Evolutionary conservation across 2,888 invertebrate species (phyloP).

Genomic region (Marasmarcha lunaedactyla): DNA sequence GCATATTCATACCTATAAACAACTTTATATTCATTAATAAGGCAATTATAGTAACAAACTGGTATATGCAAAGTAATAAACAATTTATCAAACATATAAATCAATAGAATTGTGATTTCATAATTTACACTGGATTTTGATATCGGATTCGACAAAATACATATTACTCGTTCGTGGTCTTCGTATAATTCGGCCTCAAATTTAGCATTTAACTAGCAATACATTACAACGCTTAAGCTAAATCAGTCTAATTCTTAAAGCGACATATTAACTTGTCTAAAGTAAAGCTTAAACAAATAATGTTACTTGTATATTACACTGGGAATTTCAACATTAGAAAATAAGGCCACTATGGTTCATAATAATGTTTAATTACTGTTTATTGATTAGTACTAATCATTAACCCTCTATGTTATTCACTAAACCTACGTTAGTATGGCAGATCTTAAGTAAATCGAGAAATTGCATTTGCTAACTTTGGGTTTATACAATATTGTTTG

Average conservation of each 20-base stretch:
- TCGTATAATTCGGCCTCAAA: constrained; percentile 44
- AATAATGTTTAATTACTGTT: background rate
- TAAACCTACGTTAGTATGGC: constrained; percentile 39
- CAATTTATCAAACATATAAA: no score
- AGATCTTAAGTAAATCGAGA: constrained; percentile 20
- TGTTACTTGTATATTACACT: constrained; percentile 44
- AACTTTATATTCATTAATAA: constrained; percentile 1
- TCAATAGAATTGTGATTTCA: no score
- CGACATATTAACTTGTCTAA: constrained; percentile 57
- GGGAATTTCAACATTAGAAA: constrained; percentile 37
- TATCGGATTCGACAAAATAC: no score
- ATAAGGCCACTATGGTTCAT: constrained; percentile 48
- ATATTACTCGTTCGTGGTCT: constrained; percentile 36
- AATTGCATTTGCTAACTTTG: background rate
- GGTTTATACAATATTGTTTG: constrained; percentile 15
- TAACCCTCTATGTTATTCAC: constrained; percentile 19
- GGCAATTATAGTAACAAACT: background rate
- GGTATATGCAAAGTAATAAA: no score
- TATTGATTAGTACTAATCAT: background rate
- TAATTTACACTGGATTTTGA: no score
- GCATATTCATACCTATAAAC: constrained; percentile 1
- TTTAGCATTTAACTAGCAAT: constrained; percentile 45
- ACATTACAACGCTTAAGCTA: constrained; percentile 65
- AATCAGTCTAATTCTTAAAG: constrained; percentile 71
- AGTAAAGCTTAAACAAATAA: constrained; percentile 63